Conservation (phyloP, 2,888 invertebrate genomes). For the Pemphredon lugubris region DNA sequence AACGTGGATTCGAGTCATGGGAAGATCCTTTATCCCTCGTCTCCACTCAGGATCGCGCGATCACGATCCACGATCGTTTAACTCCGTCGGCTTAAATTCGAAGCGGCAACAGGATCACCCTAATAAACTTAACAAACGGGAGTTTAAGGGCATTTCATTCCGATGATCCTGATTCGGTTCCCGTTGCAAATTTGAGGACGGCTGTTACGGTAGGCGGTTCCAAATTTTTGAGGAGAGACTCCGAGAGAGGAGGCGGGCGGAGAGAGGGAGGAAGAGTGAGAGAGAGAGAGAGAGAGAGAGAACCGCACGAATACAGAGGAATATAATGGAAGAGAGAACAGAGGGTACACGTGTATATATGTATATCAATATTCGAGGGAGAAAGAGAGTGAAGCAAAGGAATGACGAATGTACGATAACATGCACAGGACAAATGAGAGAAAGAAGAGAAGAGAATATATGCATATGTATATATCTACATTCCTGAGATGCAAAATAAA, state of each 20-base stretch:
- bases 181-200: constrained; percentile 70
- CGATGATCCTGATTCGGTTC: constrained; percentile 31
- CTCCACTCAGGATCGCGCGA: too few relatives aligned
- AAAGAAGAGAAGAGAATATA: too few relatives aligned
- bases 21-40: too few relatives aligned
- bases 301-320: constrained; percentile 29
- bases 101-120: constrained; percentile 3
- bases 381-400: too few relatives aligned
- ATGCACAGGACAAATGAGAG: too few relatives aligned
- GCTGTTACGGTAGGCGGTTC: constrained; percentile 67
- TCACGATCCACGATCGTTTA: not conserved
- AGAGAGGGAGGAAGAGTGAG: constrained; percentile 6
- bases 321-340: constrained; percentile 30
- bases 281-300: constrained; percentile 21
- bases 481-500: too few relatives aligned
- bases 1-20: too few relatives aligned
- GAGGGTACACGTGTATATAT: constrained; percentile 39
- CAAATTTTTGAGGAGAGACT: constrained; percentile 77
- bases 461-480: too few relatives aligned
- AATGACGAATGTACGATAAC: too few relatives aligned
- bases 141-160: constrained; percentile 30
- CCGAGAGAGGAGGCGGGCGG: too few relatives aligned
- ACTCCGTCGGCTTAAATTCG: not conserved
- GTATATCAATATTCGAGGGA: too few relatives aligned
- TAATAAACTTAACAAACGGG: constrained; percentile 22